Base-by-base conservation (phyloP, 1,140 invertebrate species). In the Drosophila obscura region DNA sequence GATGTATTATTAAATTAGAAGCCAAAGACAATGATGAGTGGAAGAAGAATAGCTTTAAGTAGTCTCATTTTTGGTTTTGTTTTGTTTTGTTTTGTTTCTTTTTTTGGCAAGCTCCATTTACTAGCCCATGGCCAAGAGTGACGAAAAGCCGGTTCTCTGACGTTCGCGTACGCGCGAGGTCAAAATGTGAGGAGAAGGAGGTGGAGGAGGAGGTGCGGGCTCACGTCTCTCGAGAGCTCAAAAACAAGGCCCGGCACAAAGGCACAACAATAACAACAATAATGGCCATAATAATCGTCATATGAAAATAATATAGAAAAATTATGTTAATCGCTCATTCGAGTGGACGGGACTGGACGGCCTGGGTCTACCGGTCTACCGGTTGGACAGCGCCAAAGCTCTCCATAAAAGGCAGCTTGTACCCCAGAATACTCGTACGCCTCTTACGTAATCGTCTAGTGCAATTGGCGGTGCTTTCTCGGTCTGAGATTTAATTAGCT, bases 271-370 rank as follows among this genome's bases (percentile, higher is more conserved):
- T 46, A 75, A 57, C 57, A 52, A 53, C 55, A 58, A 85, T 77
- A 73, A 79, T 69, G 60, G 55, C 53, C 65, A 79, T 87, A 82
- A 82, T 78, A 69, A 78, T 63, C 67, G 67, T 73, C 50, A 67
- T 68, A 77, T 78, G 74, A 68, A 88, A 39, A 82, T 87, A 88
- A 82, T 87, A 82, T 73, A 75, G 59, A 73, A 81, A 82, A 75
- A 87, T 85, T 85, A 85, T 85, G 82, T 65, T 82, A 85, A 85
- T 88, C 71, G 52, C 53, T 43, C 48, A 49, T 50, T 51, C 15
- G 6, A 39, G 41, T 7, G 44, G 56, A 46, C 56, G 43, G n/a
- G 24, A 28, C 31, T 8, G 31, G 2, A 2, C 31, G 31, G 31
- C 3, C 31, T 35, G 9, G 35, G 35, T 11, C 35, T 11, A 39